Base-by-base conservation (phyloP, 1,140 invertebrate species). In the Neodiprion lecontei region DNA sequence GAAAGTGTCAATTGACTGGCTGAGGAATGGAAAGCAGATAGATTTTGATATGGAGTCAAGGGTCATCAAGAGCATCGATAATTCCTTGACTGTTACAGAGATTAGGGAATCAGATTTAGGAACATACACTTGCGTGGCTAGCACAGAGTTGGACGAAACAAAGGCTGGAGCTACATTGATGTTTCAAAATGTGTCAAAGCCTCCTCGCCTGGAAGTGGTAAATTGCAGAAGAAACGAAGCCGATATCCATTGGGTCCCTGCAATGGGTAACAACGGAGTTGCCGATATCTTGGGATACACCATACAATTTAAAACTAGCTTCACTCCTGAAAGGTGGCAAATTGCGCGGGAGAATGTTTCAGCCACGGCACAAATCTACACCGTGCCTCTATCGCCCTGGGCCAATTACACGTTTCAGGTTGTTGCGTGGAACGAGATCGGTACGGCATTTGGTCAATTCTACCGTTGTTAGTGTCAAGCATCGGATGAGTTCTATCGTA, bases 371-470 rank as follows among this genome's bases (percentile, higher is more conserved):
- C 93, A 90, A 72, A 92, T 92, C 1, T 96, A 94, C 80, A 91
- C 90, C 1, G 91, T 96, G 3, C 89, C 91, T 53, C 93, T 98
- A 91, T 94, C 92, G 68, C 97, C 97, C 0, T 98, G 96, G 95
- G 93, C 96, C 0, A 99, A 99, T 87, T 99, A 99, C 83, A 99
- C 97, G 0, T 99, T 99, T 91, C 90, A 98, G 53, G 96, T 99
- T 7, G 91, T 97, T 72, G 97, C 98, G 0, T 92, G 91, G 83
- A 99, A 99, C 88, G 97, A 96, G 88, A 96, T 99, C 79, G 98
- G 86, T 85, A 79, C 80, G 81, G 73, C 71, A 69, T 66, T 71
- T 53, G 53, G 66, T 12, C 40, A 23, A 76, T 67, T 47, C 4
- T 67, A 40, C 28, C 1, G 28, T 17, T 21, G 67, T 79, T 69